Conservation (phyloP, 2,113 vertebrate species). For the Isichthys henryi region DNA sequence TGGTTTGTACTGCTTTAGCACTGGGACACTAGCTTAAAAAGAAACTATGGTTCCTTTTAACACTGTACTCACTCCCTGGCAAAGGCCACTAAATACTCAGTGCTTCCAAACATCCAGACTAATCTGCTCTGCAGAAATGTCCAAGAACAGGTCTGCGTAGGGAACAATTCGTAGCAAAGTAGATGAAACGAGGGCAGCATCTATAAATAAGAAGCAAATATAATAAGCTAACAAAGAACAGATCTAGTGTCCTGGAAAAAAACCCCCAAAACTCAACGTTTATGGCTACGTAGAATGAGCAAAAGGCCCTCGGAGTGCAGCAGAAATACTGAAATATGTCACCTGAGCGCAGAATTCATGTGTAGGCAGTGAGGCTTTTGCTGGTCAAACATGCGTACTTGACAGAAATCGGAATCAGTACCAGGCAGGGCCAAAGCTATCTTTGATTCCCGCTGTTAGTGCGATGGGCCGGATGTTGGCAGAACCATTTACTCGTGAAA, state of each 20-base stretch:
- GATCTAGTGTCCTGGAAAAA: neutral
- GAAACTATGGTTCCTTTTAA: neutral
- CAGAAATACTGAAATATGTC: neutral
- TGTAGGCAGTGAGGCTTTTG: neutral
- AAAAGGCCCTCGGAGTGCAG: neutral
- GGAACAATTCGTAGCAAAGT: neutral
- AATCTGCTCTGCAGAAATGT: neutral
- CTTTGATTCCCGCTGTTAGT: neutral
- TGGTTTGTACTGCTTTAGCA: neutral
- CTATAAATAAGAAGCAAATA: neutral
- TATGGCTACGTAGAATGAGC: neutral
- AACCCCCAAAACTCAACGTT: neutral
- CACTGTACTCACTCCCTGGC: neutral
- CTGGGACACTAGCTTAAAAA: neutral
- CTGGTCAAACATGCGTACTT: neutral
- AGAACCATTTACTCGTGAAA: neutral
- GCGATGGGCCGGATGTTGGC: neutral
- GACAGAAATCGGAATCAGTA: neutral
- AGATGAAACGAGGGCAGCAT: neutral
- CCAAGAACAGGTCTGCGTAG: neutral
- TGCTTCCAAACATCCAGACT: neutral
- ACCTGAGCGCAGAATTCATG: neutral
- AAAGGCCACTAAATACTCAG: neutral
- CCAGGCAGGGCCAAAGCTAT: neutral
- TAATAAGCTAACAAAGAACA: neutral